Conservation (phyloP, 2,797 vertebrate genomes). For the Hapalemur alaotrensis region DNA sequence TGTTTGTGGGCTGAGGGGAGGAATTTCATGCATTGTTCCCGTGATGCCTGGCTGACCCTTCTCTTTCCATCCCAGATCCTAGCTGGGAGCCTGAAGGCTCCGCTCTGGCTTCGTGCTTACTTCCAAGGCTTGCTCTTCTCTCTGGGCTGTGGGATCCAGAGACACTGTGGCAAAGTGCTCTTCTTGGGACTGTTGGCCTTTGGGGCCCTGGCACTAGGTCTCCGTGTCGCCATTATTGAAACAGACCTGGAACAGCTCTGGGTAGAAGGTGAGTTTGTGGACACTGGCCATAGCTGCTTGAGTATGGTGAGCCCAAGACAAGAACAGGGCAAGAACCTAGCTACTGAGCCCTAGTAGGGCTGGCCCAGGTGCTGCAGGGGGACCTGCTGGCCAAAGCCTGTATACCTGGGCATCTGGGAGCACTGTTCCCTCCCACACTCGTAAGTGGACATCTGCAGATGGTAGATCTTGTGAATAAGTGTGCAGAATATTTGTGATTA, state of each 20-base stretch:
- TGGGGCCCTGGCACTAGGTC: constrained; percentile 95
- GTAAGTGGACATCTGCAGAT: neutral
- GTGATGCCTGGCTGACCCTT: constrained; percentile 38
- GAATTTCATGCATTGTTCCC: neutral
- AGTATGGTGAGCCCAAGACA: neutral
- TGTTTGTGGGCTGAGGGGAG: neutral
- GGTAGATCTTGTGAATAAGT: neutral
- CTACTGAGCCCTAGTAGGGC: neutral
- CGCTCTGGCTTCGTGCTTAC: constrained; percentile 95
- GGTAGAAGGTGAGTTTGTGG: constrained; percentile 94
- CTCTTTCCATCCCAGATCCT: constrained; percentile 60
- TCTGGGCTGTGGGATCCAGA: constrained; percentile 97
- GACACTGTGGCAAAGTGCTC: constrained; percentile 97
- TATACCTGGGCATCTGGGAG: neutral
- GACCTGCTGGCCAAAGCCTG: neutral
- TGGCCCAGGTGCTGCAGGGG: neutral
- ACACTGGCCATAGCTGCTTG: neutral
- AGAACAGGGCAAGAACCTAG: neutral
- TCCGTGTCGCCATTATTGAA: constrained; percentile 95
- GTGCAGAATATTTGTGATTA: neutral
- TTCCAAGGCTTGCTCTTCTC: constrained; percentile 98
- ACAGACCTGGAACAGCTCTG: constrained; percentile 98
- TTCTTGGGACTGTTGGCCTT: constrained; percentile 97
- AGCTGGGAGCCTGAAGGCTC: constrained; percentile 82
- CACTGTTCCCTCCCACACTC: neutral